These are phyloP conservation scores for Fringilla coelebs DNA, from an alignment of 2,797 vertebrate species.

Conservation along the genomic window DNA sequence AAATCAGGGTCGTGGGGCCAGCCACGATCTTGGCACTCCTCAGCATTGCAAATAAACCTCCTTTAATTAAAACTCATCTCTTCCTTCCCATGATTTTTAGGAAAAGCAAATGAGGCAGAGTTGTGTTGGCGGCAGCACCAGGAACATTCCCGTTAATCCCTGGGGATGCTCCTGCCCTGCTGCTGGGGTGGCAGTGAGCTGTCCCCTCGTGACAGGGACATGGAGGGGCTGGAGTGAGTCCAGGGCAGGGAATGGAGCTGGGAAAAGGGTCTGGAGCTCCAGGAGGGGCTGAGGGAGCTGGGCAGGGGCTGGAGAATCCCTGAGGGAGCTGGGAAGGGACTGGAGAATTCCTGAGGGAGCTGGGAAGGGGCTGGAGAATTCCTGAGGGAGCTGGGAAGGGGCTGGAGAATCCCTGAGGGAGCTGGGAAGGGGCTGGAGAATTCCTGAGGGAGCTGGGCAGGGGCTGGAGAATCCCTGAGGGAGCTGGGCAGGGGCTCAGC, in stretches of 20 bases:
- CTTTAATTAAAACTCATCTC: not conserved
- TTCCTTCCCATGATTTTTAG: not conserved
- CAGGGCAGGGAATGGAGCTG: not conserved
- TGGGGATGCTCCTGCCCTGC: not conserved
- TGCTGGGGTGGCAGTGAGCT: not conserved
- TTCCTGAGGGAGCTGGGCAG: not conserved
- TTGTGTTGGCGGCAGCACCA: not conserved
- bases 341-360: not conserved
- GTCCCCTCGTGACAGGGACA: not conserved
- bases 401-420: not conserved
- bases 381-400: not conserved
- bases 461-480: not conserved
- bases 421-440: not conserved
- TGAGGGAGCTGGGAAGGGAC: not conserved
- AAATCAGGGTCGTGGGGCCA: not conserved
- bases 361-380: not conserved
- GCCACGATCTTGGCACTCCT: not conserved
- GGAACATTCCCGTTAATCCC: not conserved
- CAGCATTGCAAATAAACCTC: not conserved
- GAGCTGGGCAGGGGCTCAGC: not conserved
- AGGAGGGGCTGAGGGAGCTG: not conserved
- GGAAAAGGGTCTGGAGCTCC: not conserved
- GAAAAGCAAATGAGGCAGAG: not conserved
- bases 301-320: not conserved
- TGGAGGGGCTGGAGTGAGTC: fast-evolving